These are phyloP conservation scores for Misgurnus anguillicaudatus DNA, from an alignment of 2,113 vertebrate genomes.

Conservation along the genomic window DNA sequence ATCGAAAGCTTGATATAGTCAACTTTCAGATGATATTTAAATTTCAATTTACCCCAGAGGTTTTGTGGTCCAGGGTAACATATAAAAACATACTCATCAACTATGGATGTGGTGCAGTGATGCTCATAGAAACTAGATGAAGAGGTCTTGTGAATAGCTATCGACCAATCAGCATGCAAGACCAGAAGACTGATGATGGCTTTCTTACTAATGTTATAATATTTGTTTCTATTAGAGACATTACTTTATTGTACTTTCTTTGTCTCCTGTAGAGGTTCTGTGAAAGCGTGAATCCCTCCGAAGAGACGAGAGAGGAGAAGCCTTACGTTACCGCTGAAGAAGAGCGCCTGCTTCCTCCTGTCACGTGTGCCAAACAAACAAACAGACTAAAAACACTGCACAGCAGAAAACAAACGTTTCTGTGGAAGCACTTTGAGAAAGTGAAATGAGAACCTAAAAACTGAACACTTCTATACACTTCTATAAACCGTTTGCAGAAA, in stretches of 20 bases:
- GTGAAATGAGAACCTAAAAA: conserved; percentile 41
- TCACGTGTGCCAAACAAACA: conserved; percentile 66
- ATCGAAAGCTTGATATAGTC: too few species aligned
- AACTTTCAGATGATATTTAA: too few species aligned
- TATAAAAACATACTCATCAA: too few species aligned
- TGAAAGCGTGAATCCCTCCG: conserved; percentile 58
- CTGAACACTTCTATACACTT: conserved; percentile 20
- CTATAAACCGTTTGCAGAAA: conserved; percentile 31
- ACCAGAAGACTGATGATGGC: too few species aligned
- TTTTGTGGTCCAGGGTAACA: too few species aligned
- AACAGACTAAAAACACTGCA: conserved; percentile 47
- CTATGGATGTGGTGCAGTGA: too few species aligned
- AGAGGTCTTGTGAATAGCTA: too few species aligned
- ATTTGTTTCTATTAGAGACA: too few species aligned
- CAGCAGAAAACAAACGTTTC: conserved; percentile 21
- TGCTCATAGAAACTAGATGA: too few species aligned
- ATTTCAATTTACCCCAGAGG: too few species aligned
- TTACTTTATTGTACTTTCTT: background rate
- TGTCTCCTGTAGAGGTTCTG: conserved; percentile 70
- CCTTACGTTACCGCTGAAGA: conserved; percentile 60
- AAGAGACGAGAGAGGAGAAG: conserved; percentile 48
- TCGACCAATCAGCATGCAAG: too few species aligned
- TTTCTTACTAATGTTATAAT: too few species aligned
- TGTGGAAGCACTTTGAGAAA: conserved; percentile 47
- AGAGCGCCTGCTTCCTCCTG: conserved; percentile 56